These are phyloP conservation scores for Liasis olivaceus DNA, from an alignment of 2,797 vertebrate genomes.

Conservation along the genomic window DNA sequence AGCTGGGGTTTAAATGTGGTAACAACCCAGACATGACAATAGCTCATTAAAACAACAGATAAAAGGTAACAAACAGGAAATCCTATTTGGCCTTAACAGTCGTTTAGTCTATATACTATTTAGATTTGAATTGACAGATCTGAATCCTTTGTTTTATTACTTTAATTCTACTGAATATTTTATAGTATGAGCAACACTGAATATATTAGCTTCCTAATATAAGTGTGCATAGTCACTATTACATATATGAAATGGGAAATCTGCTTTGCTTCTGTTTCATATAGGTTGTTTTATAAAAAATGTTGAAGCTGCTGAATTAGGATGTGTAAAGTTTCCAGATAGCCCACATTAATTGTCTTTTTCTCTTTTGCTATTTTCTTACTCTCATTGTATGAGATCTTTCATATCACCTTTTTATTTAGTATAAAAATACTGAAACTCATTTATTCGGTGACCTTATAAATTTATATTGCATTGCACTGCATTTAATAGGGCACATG, in stretches of 20 bases:
- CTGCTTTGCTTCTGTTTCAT: constrained; percentile 15
- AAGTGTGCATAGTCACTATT: constrained; percentile 12
- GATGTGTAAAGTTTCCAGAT: neutral
- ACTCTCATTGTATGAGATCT: neutral
- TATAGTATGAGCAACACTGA: neutral
- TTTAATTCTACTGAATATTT: constrained; percentile 20
- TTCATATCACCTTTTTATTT: neutral
- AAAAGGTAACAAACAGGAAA: constrained; percentile 35
- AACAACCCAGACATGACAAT: constrained; percentile 22
- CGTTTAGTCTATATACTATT: neutral
- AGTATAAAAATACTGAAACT: neutral
- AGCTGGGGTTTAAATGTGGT: constrained; percentile 46
- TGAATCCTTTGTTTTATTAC: neutral
- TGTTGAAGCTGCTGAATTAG: neutral
- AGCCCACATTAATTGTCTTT: constrained; percentile 2
- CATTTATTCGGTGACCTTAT: neutral
- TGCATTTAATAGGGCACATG: neutral
- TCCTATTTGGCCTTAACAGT: neutral
- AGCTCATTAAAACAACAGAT: constrained; percentile 49
- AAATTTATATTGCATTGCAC: neutral
- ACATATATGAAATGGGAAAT: constrained; percentile 16
- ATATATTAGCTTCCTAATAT: constrained; percentile 2
- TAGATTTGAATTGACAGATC: constrained; percentile 3
- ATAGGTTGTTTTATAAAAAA: neutral
- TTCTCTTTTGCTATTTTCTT: neutral